Percentiles rank a stretch among this genome's conserved stretches.
Evolutionary conservation across 2,113 vertebrate genomes (phyloP).

Genomic region (Alces alces): DNA sequence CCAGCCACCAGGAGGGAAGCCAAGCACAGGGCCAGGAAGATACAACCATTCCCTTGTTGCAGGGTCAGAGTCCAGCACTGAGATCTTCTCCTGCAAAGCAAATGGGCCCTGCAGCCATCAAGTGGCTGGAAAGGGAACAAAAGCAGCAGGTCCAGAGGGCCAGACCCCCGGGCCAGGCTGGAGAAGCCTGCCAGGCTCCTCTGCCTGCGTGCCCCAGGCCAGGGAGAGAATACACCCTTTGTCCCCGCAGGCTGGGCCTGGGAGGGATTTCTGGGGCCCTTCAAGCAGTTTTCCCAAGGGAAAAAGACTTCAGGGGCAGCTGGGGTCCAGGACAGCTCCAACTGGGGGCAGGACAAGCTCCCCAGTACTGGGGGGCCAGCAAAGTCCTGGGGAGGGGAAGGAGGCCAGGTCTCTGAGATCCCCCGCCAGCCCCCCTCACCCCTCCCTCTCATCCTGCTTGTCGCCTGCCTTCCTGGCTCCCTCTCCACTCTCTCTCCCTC

Average conservation of each 20-base stretch:
- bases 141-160: not conserved
- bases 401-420: not conserved
- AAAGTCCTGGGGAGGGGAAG: not conserved
- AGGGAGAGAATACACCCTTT: constrained; percentile 54
- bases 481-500: not conserved
- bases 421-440: not conserved
- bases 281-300: constrained; percentile 53
- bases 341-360: not conserved
- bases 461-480: not conserved
- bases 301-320: not conserved
- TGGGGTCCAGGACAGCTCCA: not conserved
- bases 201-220: not conserved
- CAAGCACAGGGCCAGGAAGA: not conserved
- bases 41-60: constrained; percentile 40
- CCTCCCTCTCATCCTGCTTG: not conserved
- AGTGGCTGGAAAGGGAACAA: constrained; percentile 46
- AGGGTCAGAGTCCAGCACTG: constrained; percentile 17
- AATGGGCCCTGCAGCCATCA: constrained; percentile 37
- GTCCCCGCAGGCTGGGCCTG: constrained; percentile 13
- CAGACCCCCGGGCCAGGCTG: not conserved
- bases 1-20: not conserved
- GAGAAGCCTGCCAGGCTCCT: constrained; percentile 22
- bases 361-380: not conserved
- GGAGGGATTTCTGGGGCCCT: not conserved
- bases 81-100: constrained; percentile 51